Percentiles rank a stretch among this genome's conserved stretches.
Conservation (phyloP, 1,140 invertebrate genomes). For the Drosophila oshimai region DNA sequence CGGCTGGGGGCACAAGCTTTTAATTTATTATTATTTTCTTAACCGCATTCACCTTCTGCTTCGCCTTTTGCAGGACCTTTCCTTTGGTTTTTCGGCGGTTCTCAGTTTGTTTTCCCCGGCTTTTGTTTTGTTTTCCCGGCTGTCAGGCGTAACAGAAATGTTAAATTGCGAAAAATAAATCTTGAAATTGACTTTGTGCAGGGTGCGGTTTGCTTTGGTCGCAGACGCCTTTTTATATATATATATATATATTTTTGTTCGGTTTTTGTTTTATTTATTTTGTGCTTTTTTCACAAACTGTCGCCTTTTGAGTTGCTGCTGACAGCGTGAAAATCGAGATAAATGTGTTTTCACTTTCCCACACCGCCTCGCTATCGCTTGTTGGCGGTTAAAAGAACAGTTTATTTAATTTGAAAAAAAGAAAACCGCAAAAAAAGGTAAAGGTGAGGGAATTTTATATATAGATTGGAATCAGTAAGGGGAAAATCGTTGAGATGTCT, state of each 20-base stretch:
- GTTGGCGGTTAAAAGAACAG: constrained; percentile 52
- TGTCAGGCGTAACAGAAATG: constrained; percentile 65
- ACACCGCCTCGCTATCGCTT: background rate
- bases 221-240: background rate
- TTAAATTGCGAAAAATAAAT: constrained; percentile 75
- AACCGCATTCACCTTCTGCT: constrained; percentile 47
- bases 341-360: constrained; percentile 66
- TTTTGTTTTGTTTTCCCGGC: constrained; percentile 13
- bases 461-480: constrained; percentile 31
- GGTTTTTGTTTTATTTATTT: constrained; percentile 34
- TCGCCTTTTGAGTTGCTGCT: constrained; percentile 76
- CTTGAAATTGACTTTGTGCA: constrained; percentile 71
- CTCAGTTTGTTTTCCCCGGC: constrained; percentile 10
- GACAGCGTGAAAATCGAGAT: constrained; percentile 80
- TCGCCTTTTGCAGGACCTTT: background rate
- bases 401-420: constrained; percentile 64
- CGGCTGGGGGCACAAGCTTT: constrained; percentile 31
- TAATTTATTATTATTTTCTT: constrained; percentile 58
- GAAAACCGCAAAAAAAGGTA: constrained; percentile 16
- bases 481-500: background rate
- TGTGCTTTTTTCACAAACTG: constrained; percentile 64
- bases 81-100: background rate
- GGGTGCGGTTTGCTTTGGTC: constrained; percentile 34
- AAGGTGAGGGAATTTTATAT: constrained; percentile 43
- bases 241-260: background rate